A percentile compares a stretch with the other conserved stretches of the same genome.
Conservation (phyloP, 2,888 invertebrate genomes). For the Trachelus troglodyta region DNA sequence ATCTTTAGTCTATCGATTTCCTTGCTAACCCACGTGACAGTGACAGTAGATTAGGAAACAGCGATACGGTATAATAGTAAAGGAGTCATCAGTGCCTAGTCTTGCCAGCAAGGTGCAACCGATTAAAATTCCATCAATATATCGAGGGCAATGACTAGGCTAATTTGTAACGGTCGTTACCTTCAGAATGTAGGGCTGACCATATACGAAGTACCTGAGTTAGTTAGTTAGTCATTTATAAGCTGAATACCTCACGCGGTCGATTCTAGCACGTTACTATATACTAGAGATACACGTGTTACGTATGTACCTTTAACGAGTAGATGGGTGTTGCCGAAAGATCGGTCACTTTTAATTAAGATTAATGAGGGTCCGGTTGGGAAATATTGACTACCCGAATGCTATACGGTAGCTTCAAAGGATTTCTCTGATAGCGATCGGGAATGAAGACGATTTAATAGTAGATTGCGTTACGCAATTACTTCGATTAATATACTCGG, state of each 20-base stretch:
- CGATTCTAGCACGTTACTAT: not conserved
- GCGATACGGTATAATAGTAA: not conserved
- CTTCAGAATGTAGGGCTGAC: not conserved
- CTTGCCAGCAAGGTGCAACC: not conserved
- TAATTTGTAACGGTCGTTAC: not conserved
- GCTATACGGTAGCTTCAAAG: not conserved
- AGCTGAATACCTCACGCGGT: not conserved
- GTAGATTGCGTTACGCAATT: not conserved
- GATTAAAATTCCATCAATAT: constrained; percentile 8
- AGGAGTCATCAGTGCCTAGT: not conserved
- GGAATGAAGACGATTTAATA: not conserved
- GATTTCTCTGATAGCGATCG: not conserved
- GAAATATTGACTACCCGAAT: not conserved
- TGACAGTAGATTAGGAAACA: not conserved
- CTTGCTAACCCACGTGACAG: not conserved
- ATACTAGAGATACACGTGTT: not conserved
- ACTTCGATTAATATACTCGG: not conserved
- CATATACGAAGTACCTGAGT: not conserved
- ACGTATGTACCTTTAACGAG: not conserved
- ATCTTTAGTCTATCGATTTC: not conserved
- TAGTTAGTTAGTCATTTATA: not conserved
- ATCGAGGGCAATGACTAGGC: constrained; percentile 8
- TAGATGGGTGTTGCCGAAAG: constrained; percentile 3
- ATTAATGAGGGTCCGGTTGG: not conserved
- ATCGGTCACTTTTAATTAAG: not conserved